Evolutionary conservation across 2,797 vertebrate genomes (phyloP).

Genomic region (Vultur gryphus): DNA sequence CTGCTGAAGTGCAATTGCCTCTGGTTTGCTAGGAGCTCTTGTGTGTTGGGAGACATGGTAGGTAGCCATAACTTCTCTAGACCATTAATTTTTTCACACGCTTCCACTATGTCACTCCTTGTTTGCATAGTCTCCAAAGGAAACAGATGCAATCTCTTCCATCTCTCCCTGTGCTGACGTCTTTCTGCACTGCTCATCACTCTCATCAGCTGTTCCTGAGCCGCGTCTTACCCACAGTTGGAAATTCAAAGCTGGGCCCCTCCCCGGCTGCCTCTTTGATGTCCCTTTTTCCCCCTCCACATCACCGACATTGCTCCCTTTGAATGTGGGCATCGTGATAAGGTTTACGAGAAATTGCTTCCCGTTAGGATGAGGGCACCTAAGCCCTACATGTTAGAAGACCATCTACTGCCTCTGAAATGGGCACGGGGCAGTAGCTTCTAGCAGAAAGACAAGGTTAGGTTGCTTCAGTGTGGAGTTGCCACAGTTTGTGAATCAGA

Average conservation of each 20-base stretch:
- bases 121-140: conserved; percentile 15
- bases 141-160: conserved; percentile 28
- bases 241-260: conserved; percentile 30
- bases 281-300: background rate
- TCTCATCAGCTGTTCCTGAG: conserved; percentile 45
- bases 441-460: background rate
- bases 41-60: background rate
- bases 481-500: conserved; percentile 39
- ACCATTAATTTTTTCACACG: background rate
- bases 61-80: background rate
- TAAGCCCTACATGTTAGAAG: background rate
- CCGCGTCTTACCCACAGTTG: background rate
- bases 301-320: background rate
- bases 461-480: background rate
- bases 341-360: conserved; percentile 8
- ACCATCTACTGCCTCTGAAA: background rate
- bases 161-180: background rate
- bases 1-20: background rate
- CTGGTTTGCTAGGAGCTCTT: background rate
- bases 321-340: background rate
- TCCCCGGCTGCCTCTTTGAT: conserved; percentile 5
- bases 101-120: background rate
- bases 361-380: background rate
- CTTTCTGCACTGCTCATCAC: conserved; percentile 14
- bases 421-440: background rate